Evolutionary conservation across 2,113 vertebrate genomes (phyloP), one percentile per base, ranked within the genome.

Genomic region (Eurypyga helias): DNA sequence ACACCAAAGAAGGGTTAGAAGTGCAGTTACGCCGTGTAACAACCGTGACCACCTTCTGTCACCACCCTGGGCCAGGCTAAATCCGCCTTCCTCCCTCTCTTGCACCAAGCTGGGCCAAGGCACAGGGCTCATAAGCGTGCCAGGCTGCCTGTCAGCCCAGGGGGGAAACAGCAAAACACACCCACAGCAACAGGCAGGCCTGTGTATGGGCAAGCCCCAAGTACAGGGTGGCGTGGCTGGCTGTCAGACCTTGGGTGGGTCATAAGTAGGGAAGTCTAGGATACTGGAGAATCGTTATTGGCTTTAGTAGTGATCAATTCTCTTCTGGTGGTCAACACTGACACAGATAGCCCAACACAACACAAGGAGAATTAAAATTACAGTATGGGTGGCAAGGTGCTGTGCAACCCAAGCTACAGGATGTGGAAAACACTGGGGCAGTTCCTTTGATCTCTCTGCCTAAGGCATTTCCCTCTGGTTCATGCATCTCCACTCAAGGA

Each of bases 1-100:
- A 90, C 76, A 93, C 88, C 65, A 51, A n/a, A 78, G 83, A 64
- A 80, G 86, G 43, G 88, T 93, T 90, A 90, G 48, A 93, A 92
- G 72, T 96, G 85, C 80, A 95, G 92, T 93, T 97, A 97, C 83
- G 83, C 57, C 2, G 2, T 81, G 69, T 93, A 80, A 96, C 94
- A 97, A 92, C 85, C 24, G 17, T 83, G 92, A 93, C 83, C 4
- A 41, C 81, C 60, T 93, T 81, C 95, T 96, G 95, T 89, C 90
- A 93, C 90, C 92, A 92, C 83, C 17, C 61, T 5, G 41, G 48
- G 38, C 52, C 28, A 13, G 48, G 89, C 86, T 85, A 96, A 95
- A 90, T 93, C n/a, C 52, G 60, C 86, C 38, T 95, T 92, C 85
- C 76, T 94, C 80, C 64, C 60, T 94, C 92, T 83, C 69, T 49